Percentiles rank a stretch among this genome's conserved stretches.
These are phyloP conservation scores for Lordiphosa mommai DNA, from an alignment of 1,140 invertebrate genomes.

Conservation along the genomic window DNA sequence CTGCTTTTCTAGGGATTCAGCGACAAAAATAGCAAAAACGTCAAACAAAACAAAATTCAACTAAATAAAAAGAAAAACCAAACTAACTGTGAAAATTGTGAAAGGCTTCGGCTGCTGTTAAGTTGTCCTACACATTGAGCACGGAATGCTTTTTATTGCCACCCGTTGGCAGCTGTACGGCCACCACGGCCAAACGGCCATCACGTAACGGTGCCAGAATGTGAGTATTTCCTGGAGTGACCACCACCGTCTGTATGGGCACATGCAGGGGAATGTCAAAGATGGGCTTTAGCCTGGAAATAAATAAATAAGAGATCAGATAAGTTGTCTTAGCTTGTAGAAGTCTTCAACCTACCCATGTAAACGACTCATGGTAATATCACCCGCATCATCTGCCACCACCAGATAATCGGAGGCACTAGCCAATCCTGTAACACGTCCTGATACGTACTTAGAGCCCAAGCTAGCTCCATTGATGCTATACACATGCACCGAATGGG, in stretches of 20 bases:
- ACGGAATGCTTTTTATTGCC: slow-evolving; percentile 78
- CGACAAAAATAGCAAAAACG: too few relatives aligned
- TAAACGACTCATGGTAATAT: slow-evolving; percentile 81
- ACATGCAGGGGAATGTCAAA: slow-evolving; percentile 82
- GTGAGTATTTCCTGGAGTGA: slow-evolving; percentile 83
- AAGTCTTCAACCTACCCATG: slow-evolving; percentile 69
- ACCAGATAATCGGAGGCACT: slow-evolving; percentile 81
- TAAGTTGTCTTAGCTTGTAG: too few relatives aligned
- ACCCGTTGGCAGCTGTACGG: slow-evolving; percentile 60
- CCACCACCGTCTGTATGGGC: slow-evolving; percentile 82
- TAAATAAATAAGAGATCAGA: background rate
- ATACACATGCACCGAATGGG: slow-evolving; percentile 82
- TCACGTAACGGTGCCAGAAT: slow-evolving; percentile 83
- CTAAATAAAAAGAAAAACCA: too few relatives aligned
- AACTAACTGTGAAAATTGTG: too few relatives aligned
- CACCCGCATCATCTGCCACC: slow-evolving; percentile 82
- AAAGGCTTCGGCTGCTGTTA: background rate
- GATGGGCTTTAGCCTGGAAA: slow-evolving; percentile 80
- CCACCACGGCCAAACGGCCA: slow-evolving; percentile 83
- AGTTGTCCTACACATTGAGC: slow-evolving; percentile 63
- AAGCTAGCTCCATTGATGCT: slow-evolving; percentile 83
- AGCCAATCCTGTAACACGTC: slow-evolving; percentile 80
- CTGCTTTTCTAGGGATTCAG: too few relatives aligned
- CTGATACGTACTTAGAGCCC: slow-evolving; percentile 80
- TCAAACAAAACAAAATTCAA: too few relatives aligned